A percentile compares a stretch with the other conserved stretches of the same genome.
Evolutionary conservation across 1,140 invertebrate species (phyloP).

Genomic region (Medauroidea extradentata): DNA sequence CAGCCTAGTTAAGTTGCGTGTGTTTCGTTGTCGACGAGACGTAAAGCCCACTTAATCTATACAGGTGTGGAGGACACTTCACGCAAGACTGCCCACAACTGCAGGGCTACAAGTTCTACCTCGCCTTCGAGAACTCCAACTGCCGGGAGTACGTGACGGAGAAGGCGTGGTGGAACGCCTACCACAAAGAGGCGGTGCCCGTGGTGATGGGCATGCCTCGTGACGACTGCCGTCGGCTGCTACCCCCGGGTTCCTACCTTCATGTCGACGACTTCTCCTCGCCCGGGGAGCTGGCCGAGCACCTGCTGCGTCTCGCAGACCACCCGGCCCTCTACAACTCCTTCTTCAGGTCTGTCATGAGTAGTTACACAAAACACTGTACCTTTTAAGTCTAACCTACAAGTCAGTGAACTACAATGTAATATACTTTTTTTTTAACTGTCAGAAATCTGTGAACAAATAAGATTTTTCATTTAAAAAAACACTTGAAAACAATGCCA

Average conservation of each 20-base stretch:
- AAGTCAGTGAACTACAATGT: no score
- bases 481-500: no score
- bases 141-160: conserved; percentile 69
- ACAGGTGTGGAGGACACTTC: conserved; percentile 58
- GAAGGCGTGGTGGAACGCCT: conserved; percentile 63
- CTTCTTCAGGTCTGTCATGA: no score
- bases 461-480: no score
- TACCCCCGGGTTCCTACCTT: conserved; percentile 61
- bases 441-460: no score
- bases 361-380: no score
- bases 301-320: conserved; percentile 53
- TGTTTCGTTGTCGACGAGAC: no score
- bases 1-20: no score
- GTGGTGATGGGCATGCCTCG: conserved; percentile 59
- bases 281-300: conserved; percentile 56
- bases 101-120: conserved; percentile 64
- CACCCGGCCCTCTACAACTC: conserved; percentile 52
- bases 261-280: conserved; percentile 67
- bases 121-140: conserved; percentile 70
- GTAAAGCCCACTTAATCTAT: no score
- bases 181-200: conserved; percentile 59
- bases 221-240: conserved; percentile 46
- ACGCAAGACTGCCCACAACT: conserved; percentile 51
- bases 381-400: no score
- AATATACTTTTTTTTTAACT: no score